Evolutionary conservation across 2,888 invertebrate species (phyloP), one percentile per base, ranked within the genome.

Genomic region (Conus canariensis): DNA sequence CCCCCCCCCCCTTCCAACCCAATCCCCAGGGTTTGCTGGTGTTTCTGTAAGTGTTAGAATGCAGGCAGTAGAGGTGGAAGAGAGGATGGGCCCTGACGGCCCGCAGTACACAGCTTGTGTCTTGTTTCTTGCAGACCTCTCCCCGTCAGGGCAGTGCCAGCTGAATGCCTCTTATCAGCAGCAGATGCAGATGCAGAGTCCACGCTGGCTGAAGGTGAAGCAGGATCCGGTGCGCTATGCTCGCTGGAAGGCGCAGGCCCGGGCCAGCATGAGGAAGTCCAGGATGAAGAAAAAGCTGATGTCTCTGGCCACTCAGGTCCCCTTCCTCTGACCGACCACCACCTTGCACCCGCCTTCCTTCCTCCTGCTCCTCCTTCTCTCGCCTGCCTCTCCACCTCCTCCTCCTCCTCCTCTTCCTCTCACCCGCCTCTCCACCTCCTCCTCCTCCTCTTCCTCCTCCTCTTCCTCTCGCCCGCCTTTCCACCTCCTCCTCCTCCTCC

Each of bases 121-220:
- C 45, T 86, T 86, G 86, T 86, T 67, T 86, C 86, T 86, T 86
- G 64, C 86, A 86, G 86, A 67, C 86, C 86, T 86, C 25, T 16
- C 86, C 30, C 12, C 67, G 7, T 45, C 45, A 8, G 59, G 12
- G 67, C 67, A 86, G 25, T 30, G n/a, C 30, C 16, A 10, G 67
- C 45, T 60, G 85, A 85, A 45, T 30, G 12, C 60, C n/a, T 60
- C 30, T 30, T 83, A 58, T 58, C n/a, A 60, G 12, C n/a, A 85
- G 10, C 59, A 45, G 45, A 45, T n/a, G n/a, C 85, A 59, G 60
- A n/a, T 56, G 25, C 59, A 85, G 60, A 85, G 85, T 60, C 45
- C 25, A 8, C 64, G 86, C 16, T 86, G 86, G 86, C 86, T 16
- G 86, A 64, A 45, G 64, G 86, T 86, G 60, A 86, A 86, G n/a